Evolutionary conservation across 2,797 vertebrate species (phyloP).

Genomic region (Typhlichthys eigenmanni): DNA sequence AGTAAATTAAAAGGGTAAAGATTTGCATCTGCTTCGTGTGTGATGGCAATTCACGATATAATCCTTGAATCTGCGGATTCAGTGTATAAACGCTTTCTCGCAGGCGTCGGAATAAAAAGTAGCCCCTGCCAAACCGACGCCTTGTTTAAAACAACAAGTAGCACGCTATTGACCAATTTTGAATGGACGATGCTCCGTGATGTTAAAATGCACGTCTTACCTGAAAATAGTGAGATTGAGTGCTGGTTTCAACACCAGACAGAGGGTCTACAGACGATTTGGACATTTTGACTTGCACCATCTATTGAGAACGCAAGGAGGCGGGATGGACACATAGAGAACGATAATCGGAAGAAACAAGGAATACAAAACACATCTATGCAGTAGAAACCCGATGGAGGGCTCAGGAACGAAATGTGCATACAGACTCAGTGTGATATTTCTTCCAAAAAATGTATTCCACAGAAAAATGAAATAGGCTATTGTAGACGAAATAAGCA

Average conservation of each 20-base stretch:
- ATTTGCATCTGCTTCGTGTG: background rate
- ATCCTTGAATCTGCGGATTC: slow-evolving; percentile 52
- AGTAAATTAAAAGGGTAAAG: slow-evolving; percentile 11
- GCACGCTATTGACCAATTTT: slow-evolving; percentile 34
- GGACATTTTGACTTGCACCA: slow-evolving; percentile 85
- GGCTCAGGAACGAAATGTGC: slow-evolving; percentile 13
- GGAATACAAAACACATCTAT: slow-evolving; percentile 61
- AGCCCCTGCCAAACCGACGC: slow-evolving; percentile 50
- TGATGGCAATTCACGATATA: background rate
- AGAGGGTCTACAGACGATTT: slow-evolving; percentile 80
- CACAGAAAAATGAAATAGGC: no score
- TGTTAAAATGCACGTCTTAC: slow-evolving; percentile 57
- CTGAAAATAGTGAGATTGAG: slow-evolving; percentile 82
- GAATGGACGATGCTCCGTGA: slow-evolving; percentile 9
- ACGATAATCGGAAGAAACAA: slow-evolving; percentile 65
- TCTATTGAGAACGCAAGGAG: slow-evolving; percentile 76
- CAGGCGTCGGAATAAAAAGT: slow-evolving; percentile 42
- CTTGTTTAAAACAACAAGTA: slow-evolving; percentile 70
- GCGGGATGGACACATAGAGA: slow-evolving; percentile 62
- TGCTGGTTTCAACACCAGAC: slow-evolving; percentile 76
- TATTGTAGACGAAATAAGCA: slow-evolving; percentile 4
- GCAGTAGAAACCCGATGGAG: slow-evolving; percentile 35
- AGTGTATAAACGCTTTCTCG: slow-evolving; percentile 17
- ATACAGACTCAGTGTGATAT: background rate
- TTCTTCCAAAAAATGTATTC: background rate